These are phyloP conservation scores for Rissa tridactyla DNA, from an alignment of 2,113 vertebrate genomes.

Conservation along the genomic window DNA sequence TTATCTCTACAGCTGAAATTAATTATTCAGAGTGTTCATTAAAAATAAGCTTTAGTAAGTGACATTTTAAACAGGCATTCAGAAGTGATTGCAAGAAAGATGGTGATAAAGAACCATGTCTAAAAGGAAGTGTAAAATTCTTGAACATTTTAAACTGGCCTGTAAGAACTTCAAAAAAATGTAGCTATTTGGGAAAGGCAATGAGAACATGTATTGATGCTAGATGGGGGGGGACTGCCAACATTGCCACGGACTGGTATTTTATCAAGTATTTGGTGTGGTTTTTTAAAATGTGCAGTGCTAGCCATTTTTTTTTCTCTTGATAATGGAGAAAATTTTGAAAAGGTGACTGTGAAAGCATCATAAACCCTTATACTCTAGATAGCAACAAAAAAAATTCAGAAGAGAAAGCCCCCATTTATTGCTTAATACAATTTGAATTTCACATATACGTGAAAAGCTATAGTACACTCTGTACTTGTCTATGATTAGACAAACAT, in stretches of 20 bases:
- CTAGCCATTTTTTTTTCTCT: background rate
- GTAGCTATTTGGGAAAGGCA: background rate
- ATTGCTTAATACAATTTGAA: background rate
- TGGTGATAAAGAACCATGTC: conserved; percentile 20
- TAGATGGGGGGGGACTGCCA: background rate
- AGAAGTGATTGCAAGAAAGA: conserved; percentile 13
- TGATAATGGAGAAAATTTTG: background rate
- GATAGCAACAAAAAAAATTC: background rate
- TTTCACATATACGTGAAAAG: background rate
- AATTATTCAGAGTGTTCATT: conserved; percentile 58
- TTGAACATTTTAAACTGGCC: background rate
- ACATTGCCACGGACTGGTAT: background rate
- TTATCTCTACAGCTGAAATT: conserved; percentile 58
- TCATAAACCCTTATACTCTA: background rate
- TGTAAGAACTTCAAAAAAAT: background rate
- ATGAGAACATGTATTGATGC: background rate
- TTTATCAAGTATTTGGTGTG: background rate
- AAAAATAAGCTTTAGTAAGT: conserved; percentile 61
- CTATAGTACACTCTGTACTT: background rate
- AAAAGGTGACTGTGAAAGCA: background rate
- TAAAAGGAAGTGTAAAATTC: background rate
- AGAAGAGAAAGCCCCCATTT: background rate
- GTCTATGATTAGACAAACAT: background rate
- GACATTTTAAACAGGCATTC: conserved; percentile 39
- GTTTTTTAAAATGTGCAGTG: background rate